Evolutionary conservation across 1,140 invertebrate species (phyloP).

Genomic region (Trichonephila clavata): DNA sequence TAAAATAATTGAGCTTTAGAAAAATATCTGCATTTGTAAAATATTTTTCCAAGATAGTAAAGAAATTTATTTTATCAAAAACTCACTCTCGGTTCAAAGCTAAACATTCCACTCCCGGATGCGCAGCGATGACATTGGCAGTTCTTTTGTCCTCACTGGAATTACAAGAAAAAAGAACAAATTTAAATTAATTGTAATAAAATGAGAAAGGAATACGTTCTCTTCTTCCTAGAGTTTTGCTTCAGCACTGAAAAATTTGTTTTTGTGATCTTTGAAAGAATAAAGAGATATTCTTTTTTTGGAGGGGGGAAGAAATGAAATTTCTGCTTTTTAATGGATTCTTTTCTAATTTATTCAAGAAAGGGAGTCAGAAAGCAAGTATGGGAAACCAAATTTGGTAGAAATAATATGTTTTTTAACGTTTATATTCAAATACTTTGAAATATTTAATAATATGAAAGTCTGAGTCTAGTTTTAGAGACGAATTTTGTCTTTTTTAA

Average conservation of each 20-base stretch:
- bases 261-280: not conserved
- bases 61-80: not conserved
- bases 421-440: too few species aligned
- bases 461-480: too few species aligned
- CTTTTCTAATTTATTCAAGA: not conserved
- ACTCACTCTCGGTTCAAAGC: slow-evolving; percentile 90
- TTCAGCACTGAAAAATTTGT: not conserved
- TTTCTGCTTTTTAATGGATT: not conserved
- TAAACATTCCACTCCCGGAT: slow-evolving; percentile 93
- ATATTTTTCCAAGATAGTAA: not conserved
- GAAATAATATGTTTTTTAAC: too few species aligned
- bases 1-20: not conserved
- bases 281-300: not conserved
- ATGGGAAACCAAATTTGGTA: too few species aligned
- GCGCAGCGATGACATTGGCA: slow-evolving; percentile 92
- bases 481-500: too few species aligned
- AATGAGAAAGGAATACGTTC: not conserved
- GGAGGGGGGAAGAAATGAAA: not conserved
- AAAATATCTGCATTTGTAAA: not conserved
- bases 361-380: not conserved
- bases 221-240: not conserved
- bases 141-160: slow-evolving; percentile 88
- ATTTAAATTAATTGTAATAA: slow-evolving; percentile 32
- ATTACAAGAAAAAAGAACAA: not conserved
- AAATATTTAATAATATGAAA: too few species aligned